phyloP scores from a whole-genome alignment of 2,113 vertebrate genomes.

The Otocyon megalotis region DNA sequence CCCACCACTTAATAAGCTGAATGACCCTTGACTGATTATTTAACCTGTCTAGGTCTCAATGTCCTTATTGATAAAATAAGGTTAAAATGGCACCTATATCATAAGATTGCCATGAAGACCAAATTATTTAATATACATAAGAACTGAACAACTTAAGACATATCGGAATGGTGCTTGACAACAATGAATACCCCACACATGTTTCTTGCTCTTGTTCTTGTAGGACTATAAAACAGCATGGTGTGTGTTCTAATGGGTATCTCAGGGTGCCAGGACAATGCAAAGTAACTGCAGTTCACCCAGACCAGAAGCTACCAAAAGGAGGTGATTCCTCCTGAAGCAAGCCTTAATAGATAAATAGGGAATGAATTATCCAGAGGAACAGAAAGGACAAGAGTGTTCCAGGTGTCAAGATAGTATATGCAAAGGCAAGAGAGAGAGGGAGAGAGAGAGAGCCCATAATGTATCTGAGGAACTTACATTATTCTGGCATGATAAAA shows the following conservation, averaged over 20 bases:
- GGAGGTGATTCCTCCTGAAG: background rate
- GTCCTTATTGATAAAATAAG: background rate
- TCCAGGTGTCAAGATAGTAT: background rate
- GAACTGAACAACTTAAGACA: background rate
- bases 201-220: background rate
- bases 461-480: background rate
- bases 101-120: background rate
- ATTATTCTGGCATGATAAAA: background rate
- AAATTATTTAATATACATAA: background rate
- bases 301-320: background rate
- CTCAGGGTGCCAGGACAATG: too few species aligned
- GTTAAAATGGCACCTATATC: background rate
- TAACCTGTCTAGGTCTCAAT: background rate
- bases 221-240: background rate
- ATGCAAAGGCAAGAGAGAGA: background rate
- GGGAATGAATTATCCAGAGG: background rate
- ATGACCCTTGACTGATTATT: background rate
- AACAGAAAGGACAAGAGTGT: background rate
- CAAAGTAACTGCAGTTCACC: background rate
- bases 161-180: background rate
- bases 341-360: background rate
- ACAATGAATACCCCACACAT: rapidly evolving
- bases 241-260: rapidly evolving
- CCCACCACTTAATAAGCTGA: background rate
- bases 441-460: background rate